phyloP scores from a whole-genome alignment of 2,888 invertebrate species.

The Drosophila stalkeri region DNA sequence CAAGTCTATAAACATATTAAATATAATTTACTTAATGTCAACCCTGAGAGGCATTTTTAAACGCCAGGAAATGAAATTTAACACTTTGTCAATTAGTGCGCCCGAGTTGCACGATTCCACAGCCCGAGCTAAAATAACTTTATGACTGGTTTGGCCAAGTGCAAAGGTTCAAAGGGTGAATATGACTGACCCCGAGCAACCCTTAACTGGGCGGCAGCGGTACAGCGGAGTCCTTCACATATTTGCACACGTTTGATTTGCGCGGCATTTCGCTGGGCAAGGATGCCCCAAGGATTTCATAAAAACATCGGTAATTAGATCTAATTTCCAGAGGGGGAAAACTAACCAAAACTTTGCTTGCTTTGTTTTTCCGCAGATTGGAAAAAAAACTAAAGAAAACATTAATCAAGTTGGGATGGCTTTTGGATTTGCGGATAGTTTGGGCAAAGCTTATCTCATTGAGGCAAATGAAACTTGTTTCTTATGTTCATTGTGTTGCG shows the following conservation, averaged over 20 bases:
- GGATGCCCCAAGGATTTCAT: constrained; percentile 67
- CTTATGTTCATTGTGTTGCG: background rate
- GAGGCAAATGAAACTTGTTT: background rate
- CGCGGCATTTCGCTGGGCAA: constrained; percentile 26
- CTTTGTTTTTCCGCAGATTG: constrained; percentile 31
- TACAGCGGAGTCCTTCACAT: constrained; percentile 33
- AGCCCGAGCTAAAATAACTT: constrained; percentile 21
- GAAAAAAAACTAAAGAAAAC: constrained; percentile 24
- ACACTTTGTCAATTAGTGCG: constrained; percentile 82
- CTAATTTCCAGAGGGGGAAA: constrained; percentile 34
- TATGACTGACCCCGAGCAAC: constrained; percentile 55
- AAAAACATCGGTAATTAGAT: constrained; percentile 77
- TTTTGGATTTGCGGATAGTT: background rate
- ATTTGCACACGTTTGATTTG: constrained; percentile 66
- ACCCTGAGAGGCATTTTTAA: constrained; percentile 59
- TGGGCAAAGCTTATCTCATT: constrained; percentile 7
- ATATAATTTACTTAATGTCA: constrained; percentile 84
- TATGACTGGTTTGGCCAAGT: constrained; percentile 39
- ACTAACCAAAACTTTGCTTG: constrained; percentile 31
- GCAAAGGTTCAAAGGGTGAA: constrained; percentile 72
- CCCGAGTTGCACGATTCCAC: constrained; percentile 14
- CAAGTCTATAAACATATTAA: constrained; percentile 84
- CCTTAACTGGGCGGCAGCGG: constrained; percentile 40
- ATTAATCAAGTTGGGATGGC: constrained; percentile 44
- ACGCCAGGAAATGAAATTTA: constrained; percentile 70